These are phyloP conservation scores for Corythoichthys haematopterus DNA, from an alignment of 2,113 vertebrate species.

Conservation along the genomic window DNA sequence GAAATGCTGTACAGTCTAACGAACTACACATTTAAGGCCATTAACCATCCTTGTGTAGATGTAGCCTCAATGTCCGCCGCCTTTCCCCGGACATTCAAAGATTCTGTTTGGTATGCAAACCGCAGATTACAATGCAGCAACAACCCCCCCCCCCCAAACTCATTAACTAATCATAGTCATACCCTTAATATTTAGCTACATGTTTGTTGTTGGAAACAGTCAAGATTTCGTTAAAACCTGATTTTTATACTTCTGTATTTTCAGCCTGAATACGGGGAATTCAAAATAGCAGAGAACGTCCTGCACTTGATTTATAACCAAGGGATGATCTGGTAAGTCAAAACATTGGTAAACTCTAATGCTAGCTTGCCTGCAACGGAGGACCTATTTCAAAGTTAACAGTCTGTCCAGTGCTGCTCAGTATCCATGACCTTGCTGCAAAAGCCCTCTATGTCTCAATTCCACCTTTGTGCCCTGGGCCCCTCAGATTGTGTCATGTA, in stretches of 20 bases:
- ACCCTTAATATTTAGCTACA: too few species aligned
- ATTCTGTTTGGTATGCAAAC: too few species aligned
- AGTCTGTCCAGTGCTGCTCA: background rate
- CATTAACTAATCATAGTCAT: too few species aligned
- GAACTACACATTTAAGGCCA: too few species aligned
- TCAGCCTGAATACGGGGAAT: slow-evolving; percentile 98
- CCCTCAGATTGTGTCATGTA: slow-evolving; percentile 30
- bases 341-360: background rate
- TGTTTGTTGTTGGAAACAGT: background rate
- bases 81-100: too few species aligned
- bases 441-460: slow-evolving; percentile 13
- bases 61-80: too few species aligned
- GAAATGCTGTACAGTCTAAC: too few species aligned
- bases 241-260: slow-evolving; percentile 18
- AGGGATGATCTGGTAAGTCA: slow-evolving; percentile 95
- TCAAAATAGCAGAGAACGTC: slow-evolving; percentile 98
- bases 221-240: background rate
- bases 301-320: slow-evolving; percentile 97
- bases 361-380: slow-evolving; percentile 14
- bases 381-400: slow-evolving; percentile 17
- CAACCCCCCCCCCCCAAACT: too few species aligned
- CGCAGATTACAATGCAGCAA: too few species aligned
- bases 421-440: slow-evolving; percentile 32
- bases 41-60: too few species aligned
- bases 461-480: slow-evolving; percentile 9